Evolutionary conservation across 2,113 vertebrate genomes (phyloP), one percentile per base, ranked within the genome.

Genomic region (Mus spicilegus): DNA sequence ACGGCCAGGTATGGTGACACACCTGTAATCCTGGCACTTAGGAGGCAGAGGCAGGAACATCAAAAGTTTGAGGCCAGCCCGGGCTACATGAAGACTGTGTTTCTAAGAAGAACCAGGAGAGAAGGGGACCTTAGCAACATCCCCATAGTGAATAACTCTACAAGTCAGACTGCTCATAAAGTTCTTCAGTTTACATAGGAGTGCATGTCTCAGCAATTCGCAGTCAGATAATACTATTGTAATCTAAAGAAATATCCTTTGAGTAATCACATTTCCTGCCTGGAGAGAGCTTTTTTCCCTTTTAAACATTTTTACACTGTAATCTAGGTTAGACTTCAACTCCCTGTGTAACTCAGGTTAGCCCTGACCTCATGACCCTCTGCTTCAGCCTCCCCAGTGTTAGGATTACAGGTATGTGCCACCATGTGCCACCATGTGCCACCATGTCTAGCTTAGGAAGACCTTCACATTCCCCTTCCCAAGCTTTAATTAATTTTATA

Each of bases 121-220:
- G 20, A 28, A 88, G 78, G 11, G 11, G 20, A 24, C 39, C 14
- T 89, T 67, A 89, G 51, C 33, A 91, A 14, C 10, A 97, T 86
- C 30, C 75, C 67, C 69, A 20, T 4, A 90, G 3, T 80, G 84
- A 93, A 80, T 56, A 89, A 84, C n/a, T 89, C 16, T 58, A 0
- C n/a, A 81, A 54, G 49, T 92, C 90, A 92, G 42, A 49, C 54
- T 92, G 91, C n/a, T 46, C 51, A 75, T 87, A 49, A 85, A 92
- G 75, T 28, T 70, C 14, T 6, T 96, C 69, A 54, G 0, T 36
- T 92, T 54, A 56, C 20, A 63, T 70, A 56, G 85, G 28, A 84
- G 24, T 13, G 46, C 30, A 39, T 75, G 39, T 75, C 54, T 56
- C 24, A 77, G 39, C 67, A 86, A 70, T 84, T 49, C 65, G 61